Evolutionary conservation across 2,113 vertebrate species (phyloP).

Genomic region (Nestor notabilis): DNA sequence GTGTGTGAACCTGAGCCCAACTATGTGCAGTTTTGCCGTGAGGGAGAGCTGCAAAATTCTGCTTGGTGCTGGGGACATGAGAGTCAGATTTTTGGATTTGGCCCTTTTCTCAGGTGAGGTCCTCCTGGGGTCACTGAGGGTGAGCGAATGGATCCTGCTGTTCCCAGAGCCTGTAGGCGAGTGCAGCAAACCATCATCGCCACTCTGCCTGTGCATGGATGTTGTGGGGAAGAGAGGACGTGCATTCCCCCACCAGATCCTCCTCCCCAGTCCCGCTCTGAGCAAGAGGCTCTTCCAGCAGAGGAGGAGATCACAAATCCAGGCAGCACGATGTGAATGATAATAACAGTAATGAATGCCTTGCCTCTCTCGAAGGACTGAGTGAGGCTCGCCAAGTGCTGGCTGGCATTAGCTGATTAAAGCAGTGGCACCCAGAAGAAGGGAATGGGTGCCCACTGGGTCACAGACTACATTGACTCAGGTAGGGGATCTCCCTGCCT

Average conservation of each 20-base stretch:
- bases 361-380: conserved; percentile 34
- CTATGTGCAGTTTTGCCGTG: rapidly evolving
- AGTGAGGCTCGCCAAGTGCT: not conserved
- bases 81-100: not conserved
- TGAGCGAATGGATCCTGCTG: not conserved
- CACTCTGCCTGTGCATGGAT: rapidly evolving
- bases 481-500: not conserved
- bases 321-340: not conserved
- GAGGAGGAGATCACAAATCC: conserved; percentile 1
- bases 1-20: rapidly evolving
- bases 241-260: rapidly evolving
- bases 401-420: not conserved
- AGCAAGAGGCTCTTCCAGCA: not conserved
- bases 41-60: not conserved
- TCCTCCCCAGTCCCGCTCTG: not conserved
- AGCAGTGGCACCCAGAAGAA: not conserved
- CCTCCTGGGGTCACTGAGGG: not conserved
- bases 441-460: not conserved
- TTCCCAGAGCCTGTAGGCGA: not conserved
- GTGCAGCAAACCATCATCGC: rapidly evolving
- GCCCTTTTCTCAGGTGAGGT: not conserved
- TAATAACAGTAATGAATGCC: conserved; percentile 25
- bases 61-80: not conserved
- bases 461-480: rapidly evolving
- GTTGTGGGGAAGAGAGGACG: not conserved